Evolutionary conservation across 2,113 vertebrate species (phyloP), one percentile per base, ranked within the genome.

Genomic region (Geococcyx californianus): DNA sequence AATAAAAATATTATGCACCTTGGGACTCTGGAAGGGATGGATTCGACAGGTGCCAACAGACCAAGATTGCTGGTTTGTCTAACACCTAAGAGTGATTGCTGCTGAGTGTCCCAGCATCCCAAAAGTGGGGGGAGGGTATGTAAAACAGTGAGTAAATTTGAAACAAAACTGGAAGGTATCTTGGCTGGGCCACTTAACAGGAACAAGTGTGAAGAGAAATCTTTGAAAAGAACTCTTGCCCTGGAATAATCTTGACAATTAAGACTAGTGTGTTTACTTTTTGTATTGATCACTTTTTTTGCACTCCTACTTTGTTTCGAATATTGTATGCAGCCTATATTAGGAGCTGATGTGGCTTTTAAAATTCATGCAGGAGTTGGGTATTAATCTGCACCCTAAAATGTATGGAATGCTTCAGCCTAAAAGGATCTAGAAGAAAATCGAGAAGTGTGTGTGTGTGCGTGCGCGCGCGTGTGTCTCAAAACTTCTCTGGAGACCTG

Each of bases 181-280:
- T 96, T 97, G 97, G 97, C 96, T 97, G 94, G 97, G 96, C 97
- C 95, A 79, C 92, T 90, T 92, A 97, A 96, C 94, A 94, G 90
- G 96, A 95, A 94, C 72, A 96, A 97, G 96, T 95, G 84, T 95
- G 81, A 97, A 97, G 96, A 97, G 82, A 97, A 97, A 90, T 94
- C 59, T 97, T 91, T 94, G 96, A 97, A 97, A 97, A 93, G 96
- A 98, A 98, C 98, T 98, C 97, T 98, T 98, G 98, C 98, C 98
- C 98, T 98, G 98, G 98, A 98, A 97, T 98, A 98, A 98, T 97
- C 98, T 98, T 98, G 98, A 98, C 97, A 97, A 98, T 98, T 97
- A 93, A 97, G 97, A 97, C 97, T 97, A 97, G 95, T 96, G 96
- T 97, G 98, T 98, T 98, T 98, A 98, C 98, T 98, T 98, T 98